phyloP scores from a whole-genome alignment of 2,113 vertebrate species.

The Ahaetulla prasina region DNA sequence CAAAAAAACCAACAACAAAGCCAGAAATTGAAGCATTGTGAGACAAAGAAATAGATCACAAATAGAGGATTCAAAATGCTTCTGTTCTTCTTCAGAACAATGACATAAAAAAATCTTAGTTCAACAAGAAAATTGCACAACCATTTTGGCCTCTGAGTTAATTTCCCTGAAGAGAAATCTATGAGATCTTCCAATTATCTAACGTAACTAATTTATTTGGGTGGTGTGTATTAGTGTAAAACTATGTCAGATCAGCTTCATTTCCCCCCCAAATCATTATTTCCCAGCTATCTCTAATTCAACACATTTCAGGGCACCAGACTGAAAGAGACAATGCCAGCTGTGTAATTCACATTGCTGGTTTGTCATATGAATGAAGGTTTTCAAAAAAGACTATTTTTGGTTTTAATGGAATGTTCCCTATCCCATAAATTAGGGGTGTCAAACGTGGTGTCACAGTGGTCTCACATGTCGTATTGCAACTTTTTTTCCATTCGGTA shows the following conservation, averaged over 20 bases:
- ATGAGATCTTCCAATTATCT: background rate
- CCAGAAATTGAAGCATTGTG: background rate
- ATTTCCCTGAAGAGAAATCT: background rate
- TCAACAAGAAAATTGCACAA: background rate
- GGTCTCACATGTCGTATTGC: too few relatives aligned
- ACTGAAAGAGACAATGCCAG: background rate
- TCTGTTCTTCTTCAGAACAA: background rate
- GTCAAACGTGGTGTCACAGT: too few relatives aligned
- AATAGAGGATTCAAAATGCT: background rate
- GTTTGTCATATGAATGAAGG: background rate
- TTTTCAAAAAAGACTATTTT: background rate
- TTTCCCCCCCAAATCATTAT: background rate
- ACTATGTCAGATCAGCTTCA: background rate
- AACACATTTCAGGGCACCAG: background rate
- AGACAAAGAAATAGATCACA: background rate
- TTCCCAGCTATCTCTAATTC: background rate
- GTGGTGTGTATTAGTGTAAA: background rate
- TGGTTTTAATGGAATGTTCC: background rate
- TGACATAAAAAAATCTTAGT: background rate
- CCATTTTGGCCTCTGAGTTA: background rate
- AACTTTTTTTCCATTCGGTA: too few relatives aligned
- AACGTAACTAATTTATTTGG: background rate
- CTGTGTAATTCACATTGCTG: background rate
- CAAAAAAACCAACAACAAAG: background rate
- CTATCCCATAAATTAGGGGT: background rate